These are phyloP conservation scores for Peromyscus melanophrys DNA, from an alignment of 2,797 vertebrate genomes.

Conservation along the genomic window DNA sequence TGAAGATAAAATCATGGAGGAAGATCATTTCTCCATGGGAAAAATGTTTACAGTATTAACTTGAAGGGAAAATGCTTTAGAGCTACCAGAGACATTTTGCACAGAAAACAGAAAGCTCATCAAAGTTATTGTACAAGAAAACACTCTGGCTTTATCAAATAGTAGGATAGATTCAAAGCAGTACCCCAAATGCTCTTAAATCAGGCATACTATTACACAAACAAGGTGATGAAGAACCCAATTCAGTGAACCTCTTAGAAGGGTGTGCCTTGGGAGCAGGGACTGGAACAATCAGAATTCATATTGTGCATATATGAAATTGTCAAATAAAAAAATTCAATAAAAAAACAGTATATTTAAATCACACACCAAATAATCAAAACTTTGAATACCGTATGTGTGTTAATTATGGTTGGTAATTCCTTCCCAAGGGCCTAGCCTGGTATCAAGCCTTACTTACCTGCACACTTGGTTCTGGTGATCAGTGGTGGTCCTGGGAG, in stretches of 20 bases:
- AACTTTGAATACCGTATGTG: not conserved
- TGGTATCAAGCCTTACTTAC: slow-evolving; percentile 91
- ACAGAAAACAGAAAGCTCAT: not conserved
- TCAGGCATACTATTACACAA: not conserved
- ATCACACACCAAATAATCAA: not conserved
- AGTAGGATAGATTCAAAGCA: not conserved
- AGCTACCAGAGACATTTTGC: not conserved
- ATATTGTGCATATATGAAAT: not conserved
- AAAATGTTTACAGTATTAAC: not conserved
- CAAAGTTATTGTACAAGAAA: slow-evolving; percentile 1
- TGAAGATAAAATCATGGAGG: not conserved
- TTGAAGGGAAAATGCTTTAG: not conserved
- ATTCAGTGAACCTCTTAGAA: not conserved
- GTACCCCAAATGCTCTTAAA: not conserved
- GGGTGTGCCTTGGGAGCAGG: not conserved
- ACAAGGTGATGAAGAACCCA: not conserved
- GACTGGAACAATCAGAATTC: not conserved
- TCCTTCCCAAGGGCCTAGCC: too few species aligned
- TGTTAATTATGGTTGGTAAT: not conserved
- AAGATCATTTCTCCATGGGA: not conserved
- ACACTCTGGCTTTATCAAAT: not conserved
- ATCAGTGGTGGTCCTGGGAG: slow-evolving; percentile 96
- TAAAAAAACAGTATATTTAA: not conserved
- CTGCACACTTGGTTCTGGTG: slow-evolving; percentile 98
- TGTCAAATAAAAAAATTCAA: not conserved